Evolutionary conservation across 2,113 vertebrate genomes (phyloP).

Genomic region (Osmerus eperlanus): DNA sequence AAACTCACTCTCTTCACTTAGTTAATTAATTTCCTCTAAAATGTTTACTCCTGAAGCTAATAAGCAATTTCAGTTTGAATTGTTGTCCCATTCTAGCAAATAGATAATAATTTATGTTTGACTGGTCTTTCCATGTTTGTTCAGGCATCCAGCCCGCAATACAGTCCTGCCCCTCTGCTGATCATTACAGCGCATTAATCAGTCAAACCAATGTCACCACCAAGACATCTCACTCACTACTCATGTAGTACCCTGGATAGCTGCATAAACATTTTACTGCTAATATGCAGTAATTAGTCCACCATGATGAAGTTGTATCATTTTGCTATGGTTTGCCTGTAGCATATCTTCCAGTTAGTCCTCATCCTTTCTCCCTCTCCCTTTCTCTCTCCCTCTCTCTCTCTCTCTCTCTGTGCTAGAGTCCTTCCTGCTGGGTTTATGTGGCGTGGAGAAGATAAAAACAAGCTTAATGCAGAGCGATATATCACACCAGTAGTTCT

Average conservation of each 20-base stretch:
- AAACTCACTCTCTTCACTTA: too few relatives aligned
- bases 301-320: background rate
- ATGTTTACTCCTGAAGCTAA: too few relatives aligned
- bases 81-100: too few relatives aligned
- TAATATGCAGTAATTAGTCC: constrained; percentile 1
- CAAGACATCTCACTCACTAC: background rate
- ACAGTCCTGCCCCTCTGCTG: background rate
- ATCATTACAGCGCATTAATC: background rate
- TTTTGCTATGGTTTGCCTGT: background rate
- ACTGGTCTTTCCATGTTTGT: background rate
- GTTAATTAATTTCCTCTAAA: too few relatives aligned
- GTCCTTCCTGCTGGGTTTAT: constrained; percentile 19
- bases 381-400: background rate
- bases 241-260: background rate
- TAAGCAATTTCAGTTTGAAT: too few relatives aligned
- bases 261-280: background rate
- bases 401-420: constrained; percentile 4
- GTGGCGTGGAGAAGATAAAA: constrained; percentile 44
- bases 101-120: background rate
- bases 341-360: background rate
- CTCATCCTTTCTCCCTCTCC: background rate
- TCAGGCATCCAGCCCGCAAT: background rate
- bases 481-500: constrained; percentile 46
- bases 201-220: background rate
- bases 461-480: constrained; percentile 46